Percentiles rank a stretch among this genome's conserved stretches.
These are phyloP conservation scores for Apotomis turbidana DNA, from an alignment of 2,888 invertebrate species.

Conservation along the genomic window DNA sequence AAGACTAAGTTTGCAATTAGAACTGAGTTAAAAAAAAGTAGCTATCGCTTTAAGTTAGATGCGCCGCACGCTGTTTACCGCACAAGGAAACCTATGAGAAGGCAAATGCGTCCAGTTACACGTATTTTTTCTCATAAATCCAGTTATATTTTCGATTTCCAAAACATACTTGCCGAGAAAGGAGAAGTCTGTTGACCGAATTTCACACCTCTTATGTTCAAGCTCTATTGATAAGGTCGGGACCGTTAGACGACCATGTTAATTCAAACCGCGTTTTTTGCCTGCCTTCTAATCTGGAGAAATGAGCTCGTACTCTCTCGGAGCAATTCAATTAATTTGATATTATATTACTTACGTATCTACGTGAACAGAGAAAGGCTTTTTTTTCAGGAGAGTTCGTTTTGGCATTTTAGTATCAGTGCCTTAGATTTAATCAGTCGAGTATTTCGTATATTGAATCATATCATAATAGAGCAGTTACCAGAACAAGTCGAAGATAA, in stretches of 20 bases:
- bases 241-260: conserved; percentile 52
- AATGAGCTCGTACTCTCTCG: conserved; percentile 55
- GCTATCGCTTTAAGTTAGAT: neutral
- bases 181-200: conserved; percentile 10
- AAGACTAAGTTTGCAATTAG: conserved; percentile 1
- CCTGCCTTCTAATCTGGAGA: conserved; percentile 49
- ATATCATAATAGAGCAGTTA: neutral
- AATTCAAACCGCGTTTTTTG: conserved; percentile 52
- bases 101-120: too few relatives aligned
- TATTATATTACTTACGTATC: conserved; percentile 60
- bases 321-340: conserved; percentile 66
- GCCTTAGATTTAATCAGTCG: neutral
- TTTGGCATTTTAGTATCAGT: conserved; percentile 1
- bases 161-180: neutral
- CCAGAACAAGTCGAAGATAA: neutral
- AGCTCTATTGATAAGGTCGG: conserved; percentile 29
- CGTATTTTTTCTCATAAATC: too few relatives aligned
- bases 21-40: neutral
- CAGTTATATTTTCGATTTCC: neutral
- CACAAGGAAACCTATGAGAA: neutral
- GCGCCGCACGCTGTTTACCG: neutral
- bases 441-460: neutral
- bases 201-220: conserved; percentile 27
- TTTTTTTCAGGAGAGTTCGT: neutral
- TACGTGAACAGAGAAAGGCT: conserved; percentile 37